Evolutionary conservation across 2,113 vertebrate species (phyloP).

Genomic region (Accipiter virgatus): DNA sequence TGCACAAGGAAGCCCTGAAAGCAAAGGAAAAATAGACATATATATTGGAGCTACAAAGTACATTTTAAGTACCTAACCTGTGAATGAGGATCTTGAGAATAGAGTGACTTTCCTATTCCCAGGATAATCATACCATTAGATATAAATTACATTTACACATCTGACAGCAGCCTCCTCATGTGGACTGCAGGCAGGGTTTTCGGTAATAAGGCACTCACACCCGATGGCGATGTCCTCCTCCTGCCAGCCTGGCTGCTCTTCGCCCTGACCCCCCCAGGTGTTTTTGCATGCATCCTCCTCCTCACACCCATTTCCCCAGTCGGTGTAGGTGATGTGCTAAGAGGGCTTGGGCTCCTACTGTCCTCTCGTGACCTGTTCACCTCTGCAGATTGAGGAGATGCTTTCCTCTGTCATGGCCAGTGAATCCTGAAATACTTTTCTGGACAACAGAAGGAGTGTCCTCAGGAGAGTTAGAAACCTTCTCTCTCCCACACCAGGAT

Average conservation of each 20-base stretch:
- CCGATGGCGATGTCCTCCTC: neutral
- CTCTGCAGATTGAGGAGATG: neutral
- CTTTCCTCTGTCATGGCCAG: neutral
- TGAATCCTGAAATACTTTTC: neutral
- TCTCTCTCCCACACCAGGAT: neutral
- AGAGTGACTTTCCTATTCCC: neutral
- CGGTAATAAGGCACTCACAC: neutral
- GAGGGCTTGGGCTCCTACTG: neutral
- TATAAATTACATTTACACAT: rapidly evolving
- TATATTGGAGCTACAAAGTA: neutral
- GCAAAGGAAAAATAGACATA: neutral
- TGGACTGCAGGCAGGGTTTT: neutral
- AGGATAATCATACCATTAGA: neutral
- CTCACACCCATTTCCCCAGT: neutral
- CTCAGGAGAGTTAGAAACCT: neutral
- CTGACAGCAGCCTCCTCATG: neutral
- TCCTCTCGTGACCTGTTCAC: rapidly evolving
- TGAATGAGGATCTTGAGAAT: neutral
- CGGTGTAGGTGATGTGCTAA: neutral
- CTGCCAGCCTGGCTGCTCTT: neutral
- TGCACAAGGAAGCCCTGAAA: neutral
- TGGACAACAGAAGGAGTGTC: neutral
- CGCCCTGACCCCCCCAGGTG: too few species aligned
- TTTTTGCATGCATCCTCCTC: neutral
- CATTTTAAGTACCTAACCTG: neutral